Conservation (phyloP, 1,140 invertebrate genomes). For the Chrysopa pallens region DNA sequence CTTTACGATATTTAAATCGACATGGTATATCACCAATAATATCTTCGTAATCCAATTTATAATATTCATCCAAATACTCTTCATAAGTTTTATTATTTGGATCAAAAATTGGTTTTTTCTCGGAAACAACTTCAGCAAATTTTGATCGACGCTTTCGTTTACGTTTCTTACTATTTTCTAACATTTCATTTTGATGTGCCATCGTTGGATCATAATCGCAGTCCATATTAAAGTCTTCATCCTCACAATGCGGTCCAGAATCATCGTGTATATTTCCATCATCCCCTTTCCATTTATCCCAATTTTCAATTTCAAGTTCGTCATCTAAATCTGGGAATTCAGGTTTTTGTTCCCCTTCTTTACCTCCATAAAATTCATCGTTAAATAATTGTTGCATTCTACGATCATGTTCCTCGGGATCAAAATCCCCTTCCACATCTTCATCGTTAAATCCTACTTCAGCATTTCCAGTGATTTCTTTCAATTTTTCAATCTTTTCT, state of each 20-base stretch:
- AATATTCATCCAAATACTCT: conserved; percentile 88
- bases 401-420: conserved; percentile 73
- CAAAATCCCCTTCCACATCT: conserved; percentile 77
- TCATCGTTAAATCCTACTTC: conserved; percentile 42
- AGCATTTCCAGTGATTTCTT: conserved; percentile 73
- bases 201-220: conserved; percentile 56
- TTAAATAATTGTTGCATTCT: conserved; percentile 77
- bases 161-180: conserved; percentile 32
- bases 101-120: conserved; percentile 66
- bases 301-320: conserved; percentile 50
- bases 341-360: conserved; percentile 56
- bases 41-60: conserved; percentile 88
- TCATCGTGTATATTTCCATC: conserved; percentile 15
- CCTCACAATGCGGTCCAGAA: conserved; percentile 46
- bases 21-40: conserved; percentile 80
- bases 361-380: conserved; percentile 65
- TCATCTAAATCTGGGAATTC: conserved; percentile 66
- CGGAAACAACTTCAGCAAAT: conserved; percentile 43
- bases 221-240: conserved; percentile 77
- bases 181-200: conserved; percentile 31
- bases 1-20: conserved; percentile 83
- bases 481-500: conserved; percentile 72
- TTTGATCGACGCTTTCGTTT: conserved; percentile 43
- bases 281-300: conserved; percentile 45
- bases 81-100: conserved; percentile 62